These are phyloP conservation scores for Dipodomys merriami DNA, from an alignment of 2,113 vertebrate species.

Conservation along the genomic window DNA sequence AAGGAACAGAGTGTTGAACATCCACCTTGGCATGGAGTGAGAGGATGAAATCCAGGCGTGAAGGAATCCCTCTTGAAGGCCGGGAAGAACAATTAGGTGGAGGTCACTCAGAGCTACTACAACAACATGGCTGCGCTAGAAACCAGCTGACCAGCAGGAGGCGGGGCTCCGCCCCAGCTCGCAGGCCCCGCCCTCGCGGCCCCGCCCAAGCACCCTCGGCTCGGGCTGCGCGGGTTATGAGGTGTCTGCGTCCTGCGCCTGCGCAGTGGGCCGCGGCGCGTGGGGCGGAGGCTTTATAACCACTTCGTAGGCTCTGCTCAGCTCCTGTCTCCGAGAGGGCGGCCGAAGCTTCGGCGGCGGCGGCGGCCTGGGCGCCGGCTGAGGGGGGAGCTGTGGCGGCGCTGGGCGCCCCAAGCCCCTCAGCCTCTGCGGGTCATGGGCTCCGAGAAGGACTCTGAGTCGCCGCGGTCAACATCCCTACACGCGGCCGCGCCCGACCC, in stretches of 20 bases:
- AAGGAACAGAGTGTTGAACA: background rate
- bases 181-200: background rate
- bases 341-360: background rate
- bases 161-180: conserved; percentile 9
- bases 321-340: conserved; percentile 63
- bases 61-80: fast-evolving
- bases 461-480: conserved; percentile 90
- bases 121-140: conserved; percentile 68
- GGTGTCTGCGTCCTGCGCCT: conserved; percentile 71
- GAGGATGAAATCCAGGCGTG: fast-evolving
- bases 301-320: conserved; percentile 12
- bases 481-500: conserved; percentile 91
- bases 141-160: conserved; percentile 20
- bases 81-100: fast-evolving
- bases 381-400: conserved; percentile 56
- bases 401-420: conserved; percentile 62
- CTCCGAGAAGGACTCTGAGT: conserved; percentile 94
- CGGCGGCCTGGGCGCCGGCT: conserved; percentile 43
- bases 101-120: background rate
- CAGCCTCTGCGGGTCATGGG: conserved; percentile 87
- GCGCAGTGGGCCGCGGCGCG: conserved; percentile 74
- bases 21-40: background rate
- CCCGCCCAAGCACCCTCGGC: background rate
- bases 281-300: conserved; percentile 81
- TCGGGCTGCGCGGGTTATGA: conserved; percentile 62